These are phyloP conservation scores for Pachypanchax playfairii DNA, from an alignment of 2,113 vertebrate species.

Conservation along the genomic window DNA sequence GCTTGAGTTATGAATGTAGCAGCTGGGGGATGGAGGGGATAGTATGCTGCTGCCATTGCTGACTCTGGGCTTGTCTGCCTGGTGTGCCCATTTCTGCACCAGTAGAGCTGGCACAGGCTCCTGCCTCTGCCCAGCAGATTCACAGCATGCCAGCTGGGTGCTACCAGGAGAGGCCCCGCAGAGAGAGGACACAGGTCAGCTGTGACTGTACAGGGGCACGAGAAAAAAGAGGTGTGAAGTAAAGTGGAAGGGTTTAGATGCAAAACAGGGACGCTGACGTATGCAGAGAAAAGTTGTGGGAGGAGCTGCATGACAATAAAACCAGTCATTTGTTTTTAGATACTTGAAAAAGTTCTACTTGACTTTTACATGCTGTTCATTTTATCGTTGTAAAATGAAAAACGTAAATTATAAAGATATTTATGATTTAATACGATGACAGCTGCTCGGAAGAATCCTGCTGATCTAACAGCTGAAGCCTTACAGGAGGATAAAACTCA, in stretches of 20 bases:
- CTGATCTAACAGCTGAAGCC: too few species aligned
- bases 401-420: too few species aligned
- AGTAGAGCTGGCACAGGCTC: slow-evolving; percentile 77
- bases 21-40: slow-evolving; percentile 70
- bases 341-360: too few species aligned
- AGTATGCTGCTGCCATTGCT: slow-evolving; percentile 62
- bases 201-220: slow-evolving; percentile 87
- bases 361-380: too few species aligned
- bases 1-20: slow-evolving; percentile 53
- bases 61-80: slow-evolving; percentile 72
- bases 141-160: slow-evolving; percentile 71
- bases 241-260: slow-evolving; percentile 29
- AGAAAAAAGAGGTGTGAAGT: slow-evolving; percentile 61
- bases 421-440: too few species aligned
- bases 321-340: too few species aligned
- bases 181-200: slow-evolving; percentile 84
- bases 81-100: slow-evolving; percentile 78
- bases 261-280: slow-evolving; percentile 10
- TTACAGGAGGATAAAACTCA: too few species aligned
- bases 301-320: too few species aligned
- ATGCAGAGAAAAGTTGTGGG: not conserved
- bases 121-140: slow-evolving; percentile 68
- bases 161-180: slow-evolving; percentile 79
- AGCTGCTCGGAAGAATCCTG: too few species aligned
- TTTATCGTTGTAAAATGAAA: too few species aligned